Conservation (phyloP, 2,113 vertebrate species). For the Ursus arctos region DNA sequence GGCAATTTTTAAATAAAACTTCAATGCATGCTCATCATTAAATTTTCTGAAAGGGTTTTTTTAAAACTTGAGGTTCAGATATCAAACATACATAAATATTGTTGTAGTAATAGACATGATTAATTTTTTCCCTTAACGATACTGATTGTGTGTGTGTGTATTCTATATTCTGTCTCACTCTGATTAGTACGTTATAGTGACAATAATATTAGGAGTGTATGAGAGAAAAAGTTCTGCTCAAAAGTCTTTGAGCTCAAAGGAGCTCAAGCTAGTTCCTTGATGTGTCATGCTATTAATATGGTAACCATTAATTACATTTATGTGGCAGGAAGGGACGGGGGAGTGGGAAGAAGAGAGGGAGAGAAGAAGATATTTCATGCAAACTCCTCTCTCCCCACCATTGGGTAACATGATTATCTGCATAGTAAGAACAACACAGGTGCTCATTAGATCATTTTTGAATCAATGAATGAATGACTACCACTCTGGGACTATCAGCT, state of each 20-base stretch:
- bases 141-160: background rate
- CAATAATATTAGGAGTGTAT: background rate
- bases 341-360: background rate
- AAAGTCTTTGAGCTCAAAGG: background rate
- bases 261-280: background rate
- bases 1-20: slow-evolving; percentile 24
- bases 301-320: background rate
- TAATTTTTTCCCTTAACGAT: background rate
- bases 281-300: slow-evolving; percentile 6
- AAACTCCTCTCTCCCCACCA: background rate
- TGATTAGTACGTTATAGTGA: background rate
- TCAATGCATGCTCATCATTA: slow-evolving; percentile 27
- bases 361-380: background rate
- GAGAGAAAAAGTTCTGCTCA: background rate
- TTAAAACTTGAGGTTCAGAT: background rate
- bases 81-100: slow-evolving; percentile 17
- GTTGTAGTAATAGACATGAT: background rate
- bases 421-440: background rate
- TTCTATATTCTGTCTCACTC: background rate
- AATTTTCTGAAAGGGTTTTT: background rate
- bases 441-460: background rate
- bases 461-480: background rate
- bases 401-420: background rate
- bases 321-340: background rate
- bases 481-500: background rate